These are phyloP conservation scores for Diachasmimorpha longicaudata DNA, from an alignment of 1,140 invertebrate species.

Conservation along the genomic window DNA sequence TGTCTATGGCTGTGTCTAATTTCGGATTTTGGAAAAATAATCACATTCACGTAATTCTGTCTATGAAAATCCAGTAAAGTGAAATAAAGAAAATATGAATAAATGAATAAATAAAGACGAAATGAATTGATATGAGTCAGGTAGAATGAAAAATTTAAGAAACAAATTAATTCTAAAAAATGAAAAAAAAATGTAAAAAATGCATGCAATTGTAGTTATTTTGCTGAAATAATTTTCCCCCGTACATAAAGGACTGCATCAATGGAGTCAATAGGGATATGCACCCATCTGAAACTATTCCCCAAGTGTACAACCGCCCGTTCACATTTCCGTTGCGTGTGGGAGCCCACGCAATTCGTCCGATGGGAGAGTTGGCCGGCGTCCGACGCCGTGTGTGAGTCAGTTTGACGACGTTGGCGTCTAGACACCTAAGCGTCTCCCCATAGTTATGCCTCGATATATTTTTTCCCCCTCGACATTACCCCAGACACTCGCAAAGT, in stretches of 20 bases:
- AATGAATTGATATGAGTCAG: too few relatives aligned
- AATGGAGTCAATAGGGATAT: background rate
- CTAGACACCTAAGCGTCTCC: background rate
- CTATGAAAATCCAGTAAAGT: too few relatives aligned
- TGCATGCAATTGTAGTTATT: too few relatives aligned
- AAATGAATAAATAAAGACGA: too few relatives aligned
- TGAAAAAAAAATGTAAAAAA: too few relatives aligned
- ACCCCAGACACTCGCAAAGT: background rate
- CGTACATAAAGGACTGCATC: background rate
- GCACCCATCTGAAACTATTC: background rate
- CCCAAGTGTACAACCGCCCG: background rate
- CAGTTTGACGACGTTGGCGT: background rate
- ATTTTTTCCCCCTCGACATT: background rate
- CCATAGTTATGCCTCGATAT: background rate
- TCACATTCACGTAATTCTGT: too few relatives aligned
- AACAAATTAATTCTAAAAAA: too few relatives aligned
- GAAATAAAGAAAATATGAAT: too few relatives aligned
- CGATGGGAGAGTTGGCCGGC: background rate
- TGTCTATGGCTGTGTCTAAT: too few relatives aligned
- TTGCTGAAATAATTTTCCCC: too few relatives aligned
- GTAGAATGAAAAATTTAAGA: too few relatives aligned
- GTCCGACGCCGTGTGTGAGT: background rate
- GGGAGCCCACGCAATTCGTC: constrained; percentile 42
- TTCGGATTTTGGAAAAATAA: too few relatives aligned
- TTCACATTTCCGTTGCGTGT: constrained; percentile 36